These are phyloP conservation scores for Drosophila pachea DNA, from an alignment of 1,140 invertebrate genomes.

Conservation along the genomic window DNA sequence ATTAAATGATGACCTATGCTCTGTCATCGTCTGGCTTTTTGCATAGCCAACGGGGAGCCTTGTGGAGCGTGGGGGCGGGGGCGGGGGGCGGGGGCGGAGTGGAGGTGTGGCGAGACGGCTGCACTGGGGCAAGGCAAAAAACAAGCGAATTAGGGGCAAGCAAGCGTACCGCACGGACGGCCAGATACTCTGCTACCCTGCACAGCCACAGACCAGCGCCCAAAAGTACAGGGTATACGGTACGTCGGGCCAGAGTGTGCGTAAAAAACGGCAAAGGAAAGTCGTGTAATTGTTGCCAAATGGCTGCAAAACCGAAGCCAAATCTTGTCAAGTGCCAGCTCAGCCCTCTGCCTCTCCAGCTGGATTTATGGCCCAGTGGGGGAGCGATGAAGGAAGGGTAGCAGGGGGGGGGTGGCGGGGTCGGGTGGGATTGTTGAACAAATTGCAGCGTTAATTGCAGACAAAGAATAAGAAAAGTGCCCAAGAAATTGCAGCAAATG, in stretches of 20 bases:
- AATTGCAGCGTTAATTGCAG: constrained; percentile 76
- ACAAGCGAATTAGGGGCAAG: too few relatives aligned
- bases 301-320: constrained; percentile 40
- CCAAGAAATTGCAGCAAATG: constrained; percentile 74
- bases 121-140: neutral
- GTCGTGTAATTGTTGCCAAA: constrained; percentile 62
- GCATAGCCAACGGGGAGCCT: too few relatives aligned
- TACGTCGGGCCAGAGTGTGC: constrained; percentile 1
- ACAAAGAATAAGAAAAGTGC: constrained; percentile 73
- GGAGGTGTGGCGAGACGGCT: too few relatives aligned
- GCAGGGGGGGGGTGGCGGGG: neutral
- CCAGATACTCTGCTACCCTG: too few relatives aligned
- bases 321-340: constrained; percentile 38
- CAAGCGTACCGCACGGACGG: too few relatives aligned
- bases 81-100: too few relatives aligned
- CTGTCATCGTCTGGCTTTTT: constrained; percentile 24
- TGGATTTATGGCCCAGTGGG: constrained; percentile 24
- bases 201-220: too few relatives aligned
- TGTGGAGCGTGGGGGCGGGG: too few relatives aligned
- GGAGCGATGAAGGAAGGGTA: neutral
- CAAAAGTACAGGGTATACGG: constrained; percentile 10
- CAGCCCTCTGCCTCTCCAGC: neutral
- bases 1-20: constrained; percentile 37
- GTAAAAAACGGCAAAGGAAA: constrained; percentile 45
- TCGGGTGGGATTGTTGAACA: constrained; percentile 27